Base-by-base conservation (phyloP, 2,888 invertebrate species). In the Meghimatium bilineatum region DNA sequence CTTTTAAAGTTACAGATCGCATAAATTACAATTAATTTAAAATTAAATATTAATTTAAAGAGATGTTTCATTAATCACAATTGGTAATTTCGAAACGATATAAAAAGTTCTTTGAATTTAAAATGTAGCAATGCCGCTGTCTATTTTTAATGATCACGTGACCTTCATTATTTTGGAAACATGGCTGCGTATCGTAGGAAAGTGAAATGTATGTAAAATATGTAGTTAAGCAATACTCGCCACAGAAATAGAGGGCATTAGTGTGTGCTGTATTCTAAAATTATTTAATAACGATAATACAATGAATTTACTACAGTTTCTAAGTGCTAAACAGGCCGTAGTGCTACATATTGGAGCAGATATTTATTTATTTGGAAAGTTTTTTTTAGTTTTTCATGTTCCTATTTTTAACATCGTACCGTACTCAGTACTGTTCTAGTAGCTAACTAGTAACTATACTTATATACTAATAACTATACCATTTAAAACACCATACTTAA, bases 111-210 rank as follows among this genome's bases (percentile, higher is more conserved):
- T 6, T 63, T 2, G 26, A 63, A 63, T 77, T 77, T 77, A 63
- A 60, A 77, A 36, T 77, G 77, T 77, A 23, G 77, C 49, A 75
- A 75, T 75, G 75, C 78, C 77, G 10, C 29, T 66, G 12, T 78
- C 49, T 80, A 67, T 80, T 76, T 76, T 34, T 75, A 74, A 34
- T 34, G 32, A 79, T 84, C 84, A 84, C 84, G 84, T 84, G 84
- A 84, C 80, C 85, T 71, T 83, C 80, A 85, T 85, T 85, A 83
- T 85, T 85, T 85, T 85, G 85, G 85, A 74, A 85, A 85, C 85
- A 85, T 85, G 85, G 85, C 85, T 83, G 83, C 79, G 29, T 74
- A 72, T 3, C 52, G 60, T 32, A 72, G 78, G 38, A 66, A 66
- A 49, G 12, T 20, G 52, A 23, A 10, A 49, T 38, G 72, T 72